A percentile compares a stretch with the other conserved stretches of the same genome.
Evolutionary conservation across 2,113 vertebrate species (phyloP).

Genomic region (Ammospiza caudacuta): DNA sequence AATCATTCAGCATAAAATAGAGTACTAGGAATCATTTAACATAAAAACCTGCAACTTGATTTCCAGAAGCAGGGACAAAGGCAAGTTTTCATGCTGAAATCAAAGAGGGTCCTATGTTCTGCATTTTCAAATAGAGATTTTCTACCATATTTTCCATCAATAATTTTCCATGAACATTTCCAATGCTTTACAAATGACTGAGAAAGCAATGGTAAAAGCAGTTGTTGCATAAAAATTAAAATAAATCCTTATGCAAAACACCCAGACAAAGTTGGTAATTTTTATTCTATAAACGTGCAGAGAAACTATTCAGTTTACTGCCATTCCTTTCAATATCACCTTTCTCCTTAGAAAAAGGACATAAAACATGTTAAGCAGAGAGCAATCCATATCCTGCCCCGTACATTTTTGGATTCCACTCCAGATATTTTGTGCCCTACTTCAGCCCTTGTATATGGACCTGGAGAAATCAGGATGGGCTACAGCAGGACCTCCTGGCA

Average conservation of each 20-base stretch:
- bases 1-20: not conserved
- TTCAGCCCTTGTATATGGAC: not conserved
- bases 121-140: not conserved
- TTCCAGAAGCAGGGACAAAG: not conserved
- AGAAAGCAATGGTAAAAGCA: not conserved
- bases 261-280: not conserved
- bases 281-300: not conserved
- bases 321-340: not conserved
- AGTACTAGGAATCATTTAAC: not conserved
- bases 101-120: not conserved
- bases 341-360: not conserved
- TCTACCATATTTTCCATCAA: not conserved
- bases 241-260: not conserved
- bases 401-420: not conserved
- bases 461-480: not conserved
- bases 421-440: not conserved
- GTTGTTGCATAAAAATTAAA: not conserved
- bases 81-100: not conserved
- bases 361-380: not conserved
- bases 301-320: not conserved
- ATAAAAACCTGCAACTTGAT: not conserved
- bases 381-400: not conserved
- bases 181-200: not conserved
- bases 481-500: not conserved
- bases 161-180: not conserved